These are phyloP conservation scores for Amblyteles armatorius DNA, from an alignment of 2,888 invertebrate species.

Conservation along the genomic window DNA sequence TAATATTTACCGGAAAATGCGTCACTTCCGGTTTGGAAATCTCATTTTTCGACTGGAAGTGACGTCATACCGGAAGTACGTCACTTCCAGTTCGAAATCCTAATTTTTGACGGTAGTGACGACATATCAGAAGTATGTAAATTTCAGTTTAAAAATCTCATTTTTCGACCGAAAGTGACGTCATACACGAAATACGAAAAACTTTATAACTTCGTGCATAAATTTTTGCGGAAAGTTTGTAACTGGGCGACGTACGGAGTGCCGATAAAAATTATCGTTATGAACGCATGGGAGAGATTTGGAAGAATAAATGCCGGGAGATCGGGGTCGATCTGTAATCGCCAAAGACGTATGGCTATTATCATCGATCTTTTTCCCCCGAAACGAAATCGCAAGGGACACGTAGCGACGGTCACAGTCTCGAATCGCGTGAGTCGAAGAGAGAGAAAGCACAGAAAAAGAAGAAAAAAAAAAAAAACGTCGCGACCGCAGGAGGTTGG, in stretches of 20 bases:
- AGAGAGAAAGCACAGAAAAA: not conserved
- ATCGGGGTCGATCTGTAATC: constrained; percentile 45
- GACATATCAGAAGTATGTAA: too few species aligned
- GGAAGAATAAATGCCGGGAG: constrained; percentile 35
- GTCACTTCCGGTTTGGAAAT: too few species aligned
- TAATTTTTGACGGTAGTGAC: too few species aligned
- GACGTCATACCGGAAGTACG: too few species aligned
- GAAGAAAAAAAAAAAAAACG: constrained; percentile 35
- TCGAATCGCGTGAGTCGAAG: not conserved
- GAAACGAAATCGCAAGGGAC: constrained; percentile 58
- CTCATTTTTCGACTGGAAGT: too few species aligned
- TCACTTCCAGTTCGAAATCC: too few species aligned
- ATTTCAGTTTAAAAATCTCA: too few species aligned
- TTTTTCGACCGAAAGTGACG: too few species aligned
- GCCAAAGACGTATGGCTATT: constrained; percentile 58
- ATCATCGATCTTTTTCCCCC: constrained; percentile 53
- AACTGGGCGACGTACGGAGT: not conserved
- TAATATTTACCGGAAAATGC: too few species aligned
- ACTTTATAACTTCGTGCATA: not conserved
- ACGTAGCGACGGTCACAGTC: constrained; percentile 17
- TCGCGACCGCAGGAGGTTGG: constrained; percentile 63
- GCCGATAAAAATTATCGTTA: constrained; percentile 49
- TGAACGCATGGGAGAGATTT: constrained; percentile 19
- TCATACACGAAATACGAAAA: not conserved
- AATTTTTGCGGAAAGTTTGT: not conserved